Evolutionary conservation across 2,113 vertebrate genomes (phyloP).

Genomic region (Spermophilus dauricus): DNA sequence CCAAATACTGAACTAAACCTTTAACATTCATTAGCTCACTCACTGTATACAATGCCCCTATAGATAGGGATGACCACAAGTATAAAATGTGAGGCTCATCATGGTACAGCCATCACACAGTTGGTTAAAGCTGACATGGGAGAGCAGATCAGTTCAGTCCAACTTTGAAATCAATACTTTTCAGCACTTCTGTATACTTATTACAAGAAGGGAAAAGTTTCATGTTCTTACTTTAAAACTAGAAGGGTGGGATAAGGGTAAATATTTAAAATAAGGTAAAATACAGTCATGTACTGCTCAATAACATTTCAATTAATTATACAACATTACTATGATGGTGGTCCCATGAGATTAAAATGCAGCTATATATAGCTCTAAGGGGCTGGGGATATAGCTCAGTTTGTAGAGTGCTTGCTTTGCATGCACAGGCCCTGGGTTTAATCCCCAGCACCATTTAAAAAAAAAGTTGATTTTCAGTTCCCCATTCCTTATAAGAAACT

Average conservation of each 20-base stretch:
- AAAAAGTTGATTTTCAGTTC: background rate
- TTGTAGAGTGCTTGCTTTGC: too few relatives aligned
- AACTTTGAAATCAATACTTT: background rate
- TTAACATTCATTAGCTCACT: background rate
- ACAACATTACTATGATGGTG: too few relatives aligned
- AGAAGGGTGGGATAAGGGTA: background rate
- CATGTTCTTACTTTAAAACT: background rate
- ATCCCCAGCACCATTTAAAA: too few relatives aligned
- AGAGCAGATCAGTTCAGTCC: background rate
- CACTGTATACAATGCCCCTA: too few relatives aligned
- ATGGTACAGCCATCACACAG: background rate
- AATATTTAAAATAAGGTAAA: slow-evolving; percentile 9
- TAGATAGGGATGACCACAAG: background rate
- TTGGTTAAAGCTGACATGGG: background rate
- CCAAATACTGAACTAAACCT: background rate
- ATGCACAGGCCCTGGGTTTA: too few relatives aligned
- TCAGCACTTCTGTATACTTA: background rate
- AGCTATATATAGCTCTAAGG: background rate
- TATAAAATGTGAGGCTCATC: background rate
- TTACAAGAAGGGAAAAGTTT: background rate
- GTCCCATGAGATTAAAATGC: background rate
- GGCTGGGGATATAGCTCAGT: too few relatives aligned
- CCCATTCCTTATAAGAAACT: background rate
- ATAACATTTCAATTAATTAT: background rate
- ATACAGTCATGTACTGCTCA: background rate